These are phyloP conservation scores for Cyprinodon variegatus DNA, from an alignment of 2,113 vertebrate species.

Conservation along the genomic window DNA sequence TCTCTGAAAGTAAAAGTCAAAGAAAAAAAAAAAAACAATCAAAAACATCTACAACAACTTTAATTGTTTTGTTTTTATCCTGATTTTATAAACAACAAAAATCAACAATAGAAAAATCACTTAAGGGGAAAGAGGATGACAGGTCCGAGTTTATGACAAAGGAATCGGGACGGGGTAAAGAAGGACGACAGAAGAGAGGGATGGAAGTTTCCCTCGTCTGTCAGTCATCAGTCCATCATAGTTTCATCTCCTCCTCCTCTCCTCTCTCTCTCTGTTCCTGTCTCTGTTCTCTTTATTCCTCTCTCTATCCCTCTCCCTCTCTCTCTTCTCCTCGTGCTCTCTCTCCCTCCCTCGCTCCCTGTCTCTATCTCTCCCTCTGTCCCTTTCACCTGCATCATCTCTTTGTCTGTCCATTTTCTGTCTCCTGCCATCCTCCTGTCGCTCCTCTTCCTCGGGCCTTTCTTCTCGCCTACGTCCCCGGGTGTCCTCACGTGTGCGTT, in stretches of 20 bases:
- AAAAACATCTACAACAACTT: slow-evolving; percentile 53
- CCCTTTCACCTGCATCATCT: slow-evolving; percentile 54
- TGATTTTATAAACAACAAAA: slow-evolving; percentile 49
- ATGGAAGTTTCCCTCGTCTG: not conserved
- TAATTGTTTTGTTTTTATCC: slow-evolving; percentile 36
- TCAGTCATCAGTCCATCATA: slow-evolving; percentile 18
- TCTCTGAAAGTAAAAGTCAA: not conserved
- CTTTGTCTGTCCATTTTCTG: slow-evolving; percentile 6
- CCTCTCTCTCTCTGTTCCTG: slow-evolving; percentile 55
- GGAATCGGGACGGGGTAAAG: slow-evolving; percentile 9
- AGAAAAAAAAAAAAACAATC: slow-evolving; percentile 29
- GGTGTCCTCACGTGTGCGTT: slow-evolving; percentile 8
- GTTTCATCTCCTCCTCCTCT: slow-evolving; percentile 52
- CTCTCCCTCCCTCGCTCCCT: slow-evolving; percentile 42
- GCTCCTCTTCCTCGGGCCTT: slow-evolving; percentile 24
- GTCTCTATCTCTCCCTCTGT: slow-evolving; percentile 2
- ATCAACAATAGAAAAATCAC: slow-evolving; percentile 40
- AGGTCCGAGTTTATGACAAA: slow-evolving; percentile 2
- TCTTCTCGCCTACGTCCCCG: slow-evolving; percentile 27
- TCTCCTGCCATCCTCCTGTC: slow-evolving; percentile 57
- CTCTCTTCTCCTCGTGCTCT: slow-evolving; percentile 38
- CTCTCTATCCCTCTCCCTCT: slow-evolving; percentile 41
- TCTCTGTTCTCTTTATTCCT: slow-evolving; percentile 74
- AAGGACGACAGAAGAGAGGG: slow-evolving; percentile 6
- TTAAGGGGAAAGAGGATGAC: not conserved